Conservation (phyloP, 1,140 invertebrate genomes). For the Drosophila trapezifrons region DNA sequence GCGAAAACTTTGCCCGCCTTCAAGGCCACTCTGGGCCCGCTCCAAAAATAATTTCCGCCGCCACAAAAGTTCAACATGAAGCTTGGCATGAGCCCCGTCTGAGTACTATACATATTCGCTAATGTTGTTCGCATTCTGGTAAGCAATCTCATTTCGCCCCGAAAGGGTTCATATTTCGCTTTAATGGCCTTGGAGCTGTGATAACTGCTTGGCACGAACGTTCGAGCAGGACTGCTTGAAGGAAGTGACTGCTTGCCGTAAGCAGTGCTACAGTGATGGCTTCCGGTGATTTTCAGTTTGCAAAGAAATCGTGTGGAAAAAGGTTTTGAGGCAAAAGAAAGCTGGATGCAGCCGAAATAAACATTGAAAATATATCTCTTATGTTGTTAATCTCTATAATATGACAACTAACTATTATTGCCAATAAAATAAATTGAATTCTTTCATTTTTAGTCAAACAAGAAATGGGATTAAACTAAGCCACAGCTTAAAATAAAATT, state of each 20-base stretch:
- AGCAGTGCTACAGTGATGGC: constrained; percentile 6
- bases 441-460: too few species aligned
- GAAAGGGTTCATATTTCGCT: constrained; percentile 43
- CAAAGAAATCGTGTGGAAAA: neutral
- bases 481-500: neutral
- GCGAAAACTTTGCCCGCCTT: constrained; percentile 39
- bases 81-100: constrained; percentile 21
- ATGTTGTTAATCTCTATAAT: too few species aligned
- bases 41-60: constrained; percentile 42
- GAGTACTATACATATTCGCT: constrained; percentile 32
- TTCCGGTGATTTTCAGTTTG: constrained; percentile 4
- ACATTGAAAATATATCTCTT: neutral
- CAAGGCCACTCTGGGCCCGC: constrained; percentile 11
- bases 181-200: constrained; percentile 27
- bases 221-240: neutral
- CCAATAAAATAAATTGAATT: neutral
- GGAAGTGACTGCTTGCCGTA: constrained; percentile 10
- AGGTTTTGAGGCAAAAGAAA: neutral
- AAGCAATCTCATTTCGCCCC: constrained; percentile 30
- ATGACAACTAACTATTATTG: too few species aligned
- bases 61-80: constrained; percentile 36
- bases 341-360: neutral
- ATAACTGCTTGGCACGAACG: constrained; percentile 38
- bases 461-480: neutral
- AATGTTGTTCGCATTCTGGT: constrained; percentile 29